A percentile compares a stretch with the other conserved stretches of the same genome.
These are phyloP conservation scores for Nasua narica DNA, from an alignment of 2,797 vertebrate genomes.

Conservation along the genomic window DNA sequence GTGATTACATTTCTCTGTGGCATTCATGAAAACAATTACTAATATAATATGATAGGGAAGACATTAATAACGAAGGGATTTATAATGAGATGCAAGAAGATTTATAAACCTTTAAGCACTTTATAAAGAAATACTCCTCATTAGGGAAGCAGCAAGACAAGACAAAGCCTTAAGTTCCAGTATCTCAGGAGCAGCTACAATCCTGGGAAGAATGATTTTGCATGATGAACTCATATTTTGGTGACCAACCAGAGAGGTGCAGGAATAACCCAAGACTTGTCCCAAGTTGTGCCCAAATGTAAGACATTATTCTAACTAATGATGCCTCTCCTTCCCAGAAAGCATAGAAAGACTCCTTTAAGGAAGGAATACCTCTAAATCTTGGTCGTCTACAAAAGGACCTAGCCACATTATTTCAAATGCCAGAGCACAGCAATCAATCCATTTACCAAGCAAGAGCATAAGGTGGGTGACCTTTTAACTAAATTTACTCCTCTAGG, in stretches of 20 bases:
- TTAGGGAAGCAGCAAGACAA: slow-evolving; percentile 39
- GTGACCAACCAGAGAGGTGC: not conserved
- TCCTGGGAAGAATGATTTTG: not conserved
- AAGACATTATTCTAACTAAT: not conserved
- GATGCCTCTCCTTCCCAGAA: not conserved
- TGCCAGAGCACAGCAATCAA: slow-evolving; percentile 33
- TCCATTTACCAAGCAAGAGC: slow-evolving; percentile 23
- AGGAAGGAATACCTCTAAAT: not conserved
- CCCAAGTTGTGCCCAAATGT: not conserved
- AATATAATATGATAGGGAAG: slow-evolving; percentile 78
- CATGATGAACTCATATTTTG: not conserved
- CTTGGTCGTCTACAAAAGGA: not conserved
- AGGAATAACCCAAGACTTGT: not conserved
- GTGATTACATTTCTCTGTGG: slow-evolving; percentile 80
- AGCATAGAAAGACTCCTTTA: not conserved
- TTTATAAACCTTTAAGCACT: slow-evolving; percentile 61
- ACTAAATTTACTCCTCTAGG: slow-evolving; percentile 36
- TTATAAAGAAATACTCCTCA: slow-evolving; percentile 61
- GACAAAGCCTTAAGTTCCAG: not conserved
- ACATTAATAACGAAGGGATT: slow-evolving; percentile 73
- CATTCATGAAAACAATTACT: slow-evolving; percentile 80
- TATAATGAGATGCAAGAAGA: slow-evolving; percentile 65
- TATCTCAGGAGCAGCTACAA: slow-evolving; percentile 13
- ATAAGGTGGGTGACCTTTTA: slow-evolving; percentile 37
- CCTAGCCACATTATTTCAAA: slow-evolving; percentile 34